A percentile compares a stretch with the other conserved stretches of the same genome.
Evolutionary conservation across 2,797 vertebrate species (phyloP).

Genomic region (Bryconaethiops microstoma): DNA sequence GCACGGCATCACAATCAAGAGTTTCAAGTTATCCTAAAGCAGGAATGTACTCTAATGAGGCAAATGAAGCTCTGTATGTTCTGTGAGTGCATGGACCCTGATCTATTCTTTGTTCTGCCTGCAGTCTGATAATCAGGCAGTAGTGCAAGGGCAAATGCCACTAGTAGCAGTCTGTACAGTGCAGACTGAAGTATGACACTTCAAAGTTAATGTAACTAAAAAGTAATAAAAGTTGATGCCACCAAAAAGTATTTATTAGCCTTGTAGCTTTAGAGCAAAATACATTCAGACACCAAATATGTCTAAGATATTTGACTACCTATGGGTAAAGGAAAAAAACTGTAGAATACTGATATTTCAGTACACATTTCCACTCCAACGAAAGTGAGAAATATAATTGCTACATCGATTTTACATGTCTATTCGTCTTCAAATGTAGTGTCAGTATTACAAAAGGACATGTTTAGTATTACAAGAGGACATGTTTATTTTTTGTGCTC

Average conservation of each 20-base stretch:
- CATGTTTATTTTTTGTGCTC: no score
- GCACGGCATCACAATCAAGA: background rate
- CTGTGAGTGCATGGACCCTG: background rate
- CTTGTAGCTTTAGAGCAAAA: no score
- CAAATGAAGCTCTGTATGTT: background rate
- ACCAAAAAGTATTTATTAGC: no score
- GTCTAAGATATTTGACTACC: background rate
- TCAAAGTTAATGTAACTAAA: background rate
- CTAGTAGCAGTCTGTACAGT: no score
- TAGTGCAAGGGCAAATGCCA: background rate
- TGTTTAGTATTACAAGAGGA: no score
- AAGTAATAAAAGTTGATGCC: background rate
- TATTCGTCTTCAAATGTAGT: no score
- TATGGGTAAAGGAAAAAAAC: background rate
- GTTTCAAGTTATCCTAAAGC: background rate
- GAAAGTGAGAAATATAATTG: no score
- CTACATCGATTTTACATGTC: no score
- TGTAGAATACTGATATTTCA: background rate
- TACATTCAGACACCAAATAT: background rate
- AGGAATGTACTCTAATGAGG: background rate
- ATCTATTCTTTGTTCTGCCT: background rate
- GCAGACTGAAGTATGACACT: no score
- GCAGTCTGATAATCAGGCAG: background rate
- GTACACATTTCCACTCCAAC: no score
- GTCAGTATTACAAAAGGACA: no score